Percentiles rank a stretch among this genome's conserved stretches.
Evolutionary conservation across 2,113 vertebrate genomes (phyloP).

Genomic region (Casuarius casuarius): DNA sequence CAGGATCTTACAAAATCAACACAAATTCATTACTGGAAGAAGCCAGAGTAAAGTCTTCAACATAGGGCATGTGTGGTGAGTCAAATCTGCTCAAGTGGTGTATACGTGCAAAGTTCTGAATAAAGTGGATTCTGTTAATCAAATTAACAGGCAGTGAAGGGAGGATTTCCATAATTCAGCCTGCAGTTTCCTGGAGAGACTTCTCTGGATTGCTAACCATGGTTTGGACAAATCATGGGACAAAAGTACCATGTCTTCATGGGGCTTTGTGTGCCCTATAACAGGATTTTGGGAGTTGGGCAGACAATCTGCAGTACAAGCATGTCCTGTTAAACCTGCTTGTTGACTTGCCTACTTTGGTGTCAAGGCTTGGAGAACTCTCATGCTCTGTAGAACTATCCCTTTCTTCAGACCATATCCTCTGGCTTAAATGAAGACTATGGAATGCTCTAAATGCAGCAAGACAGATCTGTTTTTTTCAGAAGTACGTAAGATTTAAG

Average conservation of each 20-base stretch:
- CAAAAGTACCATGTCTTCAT: neutral
- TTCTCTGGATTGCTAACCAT: slow-evolving; percentile 3
- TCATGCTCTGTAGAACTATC: neutral
- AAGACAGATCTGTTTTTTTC: neutral
- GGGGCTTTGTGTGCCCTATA: neutral
- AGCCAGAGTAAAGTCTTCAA: slow-evolving; percentile 31
- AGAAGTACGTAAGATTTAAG: neutral
- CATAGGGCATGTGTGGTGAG: slow-evolving; percentile 27
- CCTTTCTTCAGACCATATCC: neutral
- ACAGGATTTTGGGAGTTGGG: neutral
- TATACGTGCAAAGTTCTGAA: slow-evolving; percentile 36
- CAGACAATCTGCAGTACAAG: neutral
- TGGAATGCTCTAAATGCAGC: neutral
- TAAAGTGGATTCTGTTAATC: slow-evolving; percentile 36
- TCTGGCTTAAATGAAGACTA: neutral
- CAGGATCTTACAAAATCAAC: slow-evolving; percentile 60
- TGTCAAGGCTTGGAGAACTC: neutral
- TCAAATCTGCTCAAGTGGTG: slow-evolving; percentile 50
- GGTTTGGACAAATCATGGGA: neutral
- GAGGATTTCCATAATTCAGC: slow-evolving; percentile 37
- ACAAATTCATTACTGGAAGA: slow-evolving; percentile 62
- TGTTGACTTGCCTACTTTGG: neutral
- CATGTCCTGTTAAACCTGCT: neutral
- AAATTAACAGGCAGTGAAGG: slow-evolving; percentile 22
- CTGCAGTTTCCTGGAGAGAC: slow-evolving; percentile 40